phyloP scores from a whole-genome alignment of 1,140 invertebrate species.

The Magallana angulata region DNA sequence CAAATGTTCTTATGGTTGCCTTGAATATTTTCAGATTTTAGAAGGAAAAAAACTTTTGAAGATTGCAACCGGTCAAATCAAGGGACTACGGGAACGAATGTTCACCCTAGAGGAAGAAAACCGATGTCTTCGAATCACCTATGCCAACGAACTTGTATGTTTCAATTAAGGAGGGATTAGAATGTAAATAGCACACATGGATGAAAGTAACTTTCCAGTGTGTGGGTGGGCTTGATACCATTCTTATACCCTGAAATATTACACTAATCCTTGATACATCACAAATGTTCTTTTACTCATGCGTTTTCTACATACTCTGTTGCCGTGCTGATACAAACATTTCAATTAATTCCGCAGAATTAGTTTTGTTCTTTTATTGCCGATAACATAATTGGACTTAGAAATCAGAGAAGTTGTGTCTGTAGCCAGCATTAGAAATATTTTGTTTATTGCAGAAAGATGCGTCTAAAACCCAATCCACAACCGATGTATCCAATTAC shows the following conservation, averaged over 20 bases:
- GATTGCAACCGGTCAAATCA: slow-evolving; percentile 71
- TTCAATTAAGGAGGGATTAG: too few relatives aligned
- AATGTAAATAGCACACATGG: slow-evolving; percentile 1
- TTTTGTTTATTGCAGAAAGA: neutral
- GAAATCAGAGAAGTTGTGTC: slow-evolving; percentile 6
- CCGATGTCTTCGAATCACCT: slow-evolving; percentile 59
- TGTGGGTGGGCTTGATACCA: neutral
- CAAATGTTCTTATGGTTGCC: neutral
- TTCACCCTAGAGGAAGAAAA: slow-evolving; percentile 68
- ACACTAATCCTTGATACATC: neutral
- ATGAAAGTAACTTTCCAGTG: neutral
- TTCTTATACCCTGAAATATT: neutral
- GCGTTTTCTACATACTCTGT: neutral
- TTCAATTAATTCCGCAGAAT: slow-evolving; percentile 8
- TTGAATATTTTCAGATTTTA: slow-evolving; percentile 59
- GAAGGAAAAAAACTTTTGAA: slow-evolving; percentile 67
- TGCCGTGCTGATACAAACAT: slow-evolving; percentile 9
- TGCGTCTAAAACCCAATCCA: slow-evolving; percentile 4
- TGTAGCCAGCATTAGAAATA: neutral
- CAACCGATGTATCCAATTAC: slow-evolving; percentile 8
- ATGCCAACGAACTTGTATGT: slow-evolving; percentile 60
- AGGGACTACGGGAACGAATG: slow-evolving; percentile 67
- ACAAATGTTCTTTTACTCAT: neutral
- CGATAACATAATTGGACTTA: neutral
- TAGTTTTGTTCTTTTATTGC: neutral